Percentiles rank a stretch among this genome's conserved stretches.
Evolutionary conservation across 2,888 invertebrate species (phyloP).

Genomic region (Pomacea canaliculata): DNA sequence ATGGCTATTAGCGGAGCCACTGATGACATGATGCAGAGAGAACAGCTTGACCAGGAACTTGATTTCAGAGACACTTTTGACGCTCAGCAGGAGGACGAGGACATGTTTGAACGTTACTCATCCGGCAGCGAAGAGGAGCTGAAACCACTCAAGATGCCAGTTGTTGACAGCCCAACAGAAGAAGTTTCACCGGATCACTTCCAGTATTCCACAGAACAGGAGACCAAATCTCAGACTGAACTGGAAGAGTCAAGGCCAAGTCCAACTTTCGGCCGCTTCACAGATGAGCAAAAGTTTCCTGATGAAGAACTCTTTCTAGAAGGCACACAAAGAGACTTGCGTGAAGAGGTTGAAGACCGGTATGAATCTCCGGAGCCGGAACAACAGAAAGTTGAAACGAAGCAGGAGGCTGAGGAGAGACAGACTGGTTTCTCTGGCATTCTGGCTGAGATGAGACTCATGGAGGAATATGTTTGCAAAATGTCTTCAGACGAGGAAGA

Average conservation of each 20-base stretch:
- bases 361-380: not conserved
- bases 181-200: slow-evolving; percentile 12
- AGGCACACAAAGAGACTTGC: slow-evolving; percentile 3
- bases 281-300: slow-evolving; percentile 11
- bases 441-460: slow-evolving; percentile 31
- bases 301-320: slow-evolving; percentile 17
- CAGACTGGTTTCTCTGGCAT: slow-evolving; percentile 19
- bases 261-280: slow-evolving; percentile 9
- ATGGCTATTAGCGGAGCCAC: slow-evolving; percentile 25
- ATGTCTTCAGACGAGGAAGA: slow-evolving; percentile 50
- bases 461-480: slow-evolving; percentile 25
- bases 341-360: not conserved
- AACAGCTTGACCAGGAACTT: slow-evolving; percentile 12
- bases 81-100: slow-evolving; percentile 29
- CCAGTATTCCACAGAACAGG: slow-evolving; percentile 1
- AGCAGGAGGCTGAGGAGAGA: slow-evolving; percentile 2
- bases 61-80: slow-evolving; percentile 36
- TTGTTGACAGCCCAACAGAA: slow-evolving; percentile 23
- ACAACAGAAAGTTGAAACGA: not conserved
- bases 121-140: slow-evolving; percentile 23
- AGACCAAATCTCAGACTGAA: not conserved
- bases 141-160: slow-evolving; percentile 23
- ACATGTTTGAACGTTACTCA: slow-evolving; percentile 28
- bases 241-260: slow-evolving; percentile 9
- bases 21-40: slow-evolving; percentile 7